Base-by-base conservation (phyloP, 1,140 invertebrate genomes). In the Yoshiicerus persimilis region DNA sequence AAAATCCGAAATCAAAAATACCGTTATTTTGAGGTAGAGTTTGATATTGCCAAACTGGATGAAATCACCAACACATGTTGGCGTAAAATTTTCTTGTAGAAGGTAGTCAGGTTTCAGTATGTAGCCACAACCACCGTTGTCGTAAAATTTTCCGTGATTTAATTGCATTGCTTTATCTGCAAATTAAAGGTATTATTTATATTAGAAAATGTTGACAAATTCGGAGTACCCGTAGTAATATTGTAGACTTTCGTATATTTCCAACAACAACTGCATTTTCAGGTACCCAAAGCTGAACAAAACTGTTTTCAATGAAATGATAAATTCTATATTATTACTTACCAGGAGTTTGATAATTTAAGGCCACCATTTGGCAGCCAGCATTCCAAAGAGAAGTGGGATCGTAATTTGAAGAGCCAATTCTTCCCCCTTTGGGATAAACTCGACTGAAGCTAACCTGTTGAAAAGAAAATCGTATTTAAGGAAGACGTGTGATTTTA, bases 341-440 rank as follows among this genome's bases (percentile, higher is more conserved):
- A 93, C 94, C 95, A 27, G 97, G 96, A 0, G 98, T 99, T 93
- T 99, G 99, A 92, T 98, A 99, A 93, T 99, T 99, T 0, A 99
- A 92, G 0, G 98, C 98, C 1, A 98, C 96, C 97, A 99, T 98
- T 92, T 99, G 98, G 64, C 96, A 97, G 0, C 98, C 98, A 64
- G 95, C 95, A 92, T 98, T 99, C 98, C 98, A 99, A 92, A 99
- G 96, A 1, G 96, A 95, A 34, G 98, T 93, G 0, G 98, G 98
- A 94, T 97, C 98, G 92, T 98, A 99, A 93, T 99, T 99, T 0
- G 97, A 98, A 0, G 98, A 99, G 92, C 99, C 98, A 75, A 99
- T 20, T 84, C 98, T 94, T 92, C 97, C 96, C 0, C 96, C 96
- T 90, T 93, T 98, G 4, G 98, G 96, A 92, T 98, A 98, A 13